Evolutionary conservation across 2,888 invertebrate genomes (phyloP).

Genomic region (Melikaiella ostensackeni): DNA sequence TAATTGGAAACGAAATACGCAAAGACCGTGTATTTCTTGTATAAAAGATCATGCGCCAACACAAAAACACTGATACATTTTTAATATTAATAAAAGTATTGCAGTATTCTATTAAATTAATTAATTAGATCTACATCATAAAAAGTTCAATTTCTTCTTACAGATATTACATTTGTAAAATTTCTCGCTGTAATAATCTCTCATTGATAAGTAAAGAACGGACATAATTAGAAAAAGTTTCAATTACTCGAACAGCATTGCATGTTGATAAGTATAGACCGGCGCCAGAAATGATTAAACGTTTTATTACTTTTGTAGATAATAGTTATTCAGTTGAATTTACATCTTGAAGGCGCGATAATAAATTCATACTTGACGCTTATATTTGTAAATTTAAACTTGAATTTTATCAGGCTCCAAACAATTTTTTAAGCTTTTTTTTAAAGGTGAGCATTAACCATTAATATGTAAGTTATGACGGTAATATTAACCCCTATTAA

Average conservation of each 20-base stretch:
- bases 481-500: no score
- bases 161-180: neutral
- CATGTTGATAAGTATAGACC: constrained; percentile 13
- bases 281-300: constrained; percentile 22
- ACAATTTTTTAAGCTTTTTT: no score
- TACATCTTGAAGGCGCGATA: neutral
- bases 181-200: neutral
- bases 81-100: no score
- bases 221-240: neutral
- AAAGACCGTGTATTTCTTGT: neutral
- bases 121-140: no score
- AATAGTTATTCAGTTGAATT: neutral
- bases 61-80: neutral
- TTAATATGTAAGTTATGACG: no score
- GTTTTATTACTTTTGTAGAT: constrained; percentile 19
- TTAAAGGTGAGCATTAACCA: no score
- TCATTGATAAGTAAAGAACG: neutral
- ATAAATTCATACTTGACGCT: neutral
- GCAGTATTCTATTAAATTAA: neutral
- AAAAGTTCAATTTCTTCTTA: no score
- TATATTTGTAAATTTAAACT: no score
- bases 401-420: no score
- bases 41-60: neutral
- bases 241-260: constrained; percentile 14
- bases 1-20: neutral